Percentiles rank a stretch among this genome's conserved stretches.
These are phyloP conservation scores for Perithous albicinctus DNA, from an alignment of 2,888 invertebrate genomes.

Conservation along the genomic window DNA sequence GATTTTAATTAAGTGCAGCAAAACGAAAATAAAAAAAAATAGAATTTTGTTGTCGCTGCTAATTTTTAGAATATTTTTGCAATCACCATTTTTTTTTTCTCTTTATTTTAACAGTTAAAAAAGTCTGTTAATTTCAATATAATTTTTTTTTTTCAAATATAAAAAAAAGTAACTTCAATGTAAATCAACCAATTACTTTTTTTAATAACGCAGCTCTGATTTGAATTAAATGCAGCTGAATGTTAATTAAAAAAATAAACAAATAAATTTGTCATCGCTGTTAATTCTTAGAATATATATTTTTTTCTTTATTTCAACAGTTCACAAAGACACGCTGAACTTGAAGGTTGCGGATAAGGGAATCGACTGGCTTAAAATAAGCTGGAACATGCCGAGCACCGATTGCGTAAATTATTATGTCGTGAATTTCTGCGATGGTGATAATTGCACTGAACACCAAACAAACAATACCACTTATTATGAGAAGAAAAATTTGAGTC, in stretches of 20 bases:
- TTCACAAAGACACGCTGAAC: slow-evolving; percentile 51
- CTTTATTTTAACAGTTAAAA: too few relatives aligned
- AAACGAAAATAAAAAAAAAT: too few relatives aligned
- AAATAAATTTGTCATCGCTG: not conserved
- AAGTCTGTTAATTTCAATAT: too few relatives aligned
- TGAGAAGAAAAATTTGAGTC: slow-evolving; percentile 60
- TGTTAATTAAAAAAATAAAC: too few relatives aligned
- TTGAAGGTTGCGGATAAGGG: slow-evolving; percentile 49
- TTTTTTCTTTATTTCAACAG: slow-evolving; percentile 32
- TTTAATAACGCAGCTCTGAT: too few relatives aligned
- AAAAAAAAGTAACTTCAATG: too few relatives aligned
- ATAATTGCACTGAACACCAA: slow-evolving; percentile 33
- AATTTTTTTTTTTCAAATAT: too few relatives aligned
- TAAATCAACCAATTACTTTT: too few relatives aligned
- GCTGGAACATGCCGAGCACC: slow-evolving; percentile 63
- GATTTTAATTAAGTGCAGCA: too few relatives aligned
- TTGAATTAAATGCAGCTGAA: too few relatives aligned
- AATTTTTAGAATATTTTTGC: not conserved
- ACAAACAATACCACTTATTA: slow-evolving; percentile 50
- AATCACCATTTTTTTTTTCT: too few relatives aligned
- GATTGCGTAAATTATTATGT: slow-evolving; percentile 63
- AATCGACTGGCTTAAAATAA: slow-evolving; percentile 60
- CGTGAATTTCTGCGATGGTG: slow-evolving; percentile 56
- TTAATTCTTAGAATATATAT: not conserved
- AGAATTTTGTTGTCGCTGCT: not conserved